Conservation (phyloP, 2,888 invertebrate species). For the Nasonovia ribisnigri region DNA sequence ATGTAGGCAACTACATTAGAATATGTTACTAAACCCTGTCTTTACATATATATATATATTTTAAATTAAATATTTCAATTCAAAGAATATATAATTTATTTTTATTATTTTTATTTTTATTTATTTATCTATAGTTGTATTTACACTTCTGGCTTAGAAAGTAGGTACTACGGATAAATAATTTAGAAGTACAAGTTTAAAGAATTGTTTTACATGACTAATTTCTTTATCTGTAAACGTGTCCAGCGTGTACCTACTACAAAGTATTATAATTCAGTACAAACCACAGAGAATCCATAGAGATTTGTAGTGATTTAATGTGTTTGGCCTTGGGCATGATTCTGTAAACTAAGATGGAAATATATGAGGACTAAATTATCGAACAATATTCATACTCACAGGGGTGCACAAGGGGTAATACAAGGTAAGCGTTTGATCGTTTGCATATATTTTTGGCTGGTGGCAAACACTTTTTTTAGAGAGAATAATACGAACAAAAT, state of each 20-base stretch:
- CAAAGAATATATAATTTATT: not conserved
- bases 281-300: not conserved
- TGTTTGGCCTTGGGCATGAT: not conserved
- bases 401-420: too few relatives aligned
- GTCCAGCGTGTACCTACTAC: not conserved
- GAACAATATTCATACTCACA: not conserved
- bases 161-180: not conserved
- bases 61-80: not conserved
- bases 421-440: too few relatives aligned
- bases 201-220: not conserved
- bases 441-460: too few relatives aligned
- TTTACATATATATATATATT: not conserved
- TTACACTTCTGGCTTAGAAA: not conserved
- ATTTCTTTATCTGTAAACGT: not conserved
- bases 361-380: not conserved
- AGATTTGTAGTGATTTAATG: not conserved
- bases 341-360: not conserved
- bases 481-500: too few relatives aligned
- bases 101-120: not conserved
- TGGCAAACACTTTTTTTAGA: too few relatives aligned
- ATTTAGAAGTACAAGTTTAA: not conserved
- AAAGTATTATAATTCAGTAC: not conserved
- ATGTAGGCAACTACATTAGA: not conserved
- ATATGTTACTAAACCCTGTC: not conserved
- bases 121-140: not conserved